Evolutionary conservation across 2,113 vertebrate species (phyloP), one percentile per base, ranked within the genome.

Genomic region (Oplegnathus fasciatus): DNA sequence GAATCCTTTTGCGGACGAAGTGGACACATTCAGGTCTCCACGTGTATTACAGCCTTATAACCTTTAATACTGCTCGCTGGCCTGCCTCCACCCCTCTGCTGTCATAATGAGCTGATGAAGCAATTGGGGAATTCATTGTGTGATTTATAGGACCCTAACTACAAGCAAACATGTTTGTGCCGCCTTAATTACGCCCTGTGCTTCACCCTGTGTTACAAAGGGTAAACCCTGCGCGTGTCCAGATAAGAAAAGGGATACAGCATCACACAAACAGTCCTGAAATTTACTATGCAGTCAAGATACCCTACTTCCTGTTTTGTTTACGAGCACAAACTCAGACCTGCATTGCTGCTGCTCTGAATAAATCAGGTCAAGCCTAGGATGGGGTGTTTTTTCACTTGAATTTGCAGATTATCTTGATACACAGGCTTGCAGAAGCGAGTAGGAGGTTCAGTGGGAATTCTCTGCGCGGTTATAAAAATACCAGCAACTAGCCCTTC

Each of bases 391-490:
- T 82, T 79, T 83, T 86, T 48, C 22, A 64, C 55, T 81, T 71
- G 57, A 72, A 76, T 93, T 80, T 81, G 30, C 69, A 85, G 78
- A 77, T 88, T 69, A 78, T 83, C 34, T 65, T 71, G 64, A 86
- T 84, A 54, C 20, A 75, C 40, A 26, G 44, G 40, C 48, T 83
- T 50, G 67, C 74, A 75, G 70, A 84, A 66, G 40, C 1, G 58
- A 78, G 80, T 57, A 75, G 79, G 71, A 81, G 71, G 73, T 86
- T 92, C 79, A 86, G 65, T 68, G 68, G 75, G 75, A 81, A 85
- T 88, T 88, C 64, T 84, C 79, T 54, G 76, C 13, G 9, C 44
- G 20, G 84, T 82, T 88, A 65, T 82, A 83, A 87, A 92, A 91
- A 89, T 86, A 89, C 84, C 68, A 79, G 32, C 7, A 9, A 71